A percentile compares a stretch with the other conserved stretches of the same genome.
phyloP scores from a whole-genome alignment of 2,797 vertebrate genomes.

The Momotus momota region DNA sequence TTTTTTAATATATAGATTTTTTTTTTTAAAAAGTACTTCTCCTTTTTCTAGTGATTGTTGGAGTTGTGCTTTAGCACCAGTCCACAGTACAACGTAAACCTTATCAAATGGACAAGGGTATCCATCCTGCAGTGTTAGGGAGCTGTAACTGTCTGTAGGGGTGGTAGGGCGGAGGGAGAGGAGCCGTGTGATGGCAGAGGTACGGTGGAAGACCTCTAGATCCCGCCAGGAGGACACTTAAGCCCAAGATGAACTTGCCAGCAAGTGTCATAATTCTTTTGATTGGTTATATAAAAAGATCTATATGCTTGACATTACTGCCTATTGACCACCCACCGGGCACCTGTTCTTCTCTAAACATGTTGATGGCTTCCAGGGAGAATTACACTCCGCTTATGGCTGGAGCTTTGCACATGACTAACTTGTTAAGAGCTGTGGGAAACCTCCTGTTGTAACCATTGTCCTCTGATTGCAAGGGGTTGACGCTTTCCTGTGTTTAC shows the following conservation, averaged over 20 bases:
- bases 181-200: not conserved
- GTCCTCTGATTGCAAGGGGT: not conserved
- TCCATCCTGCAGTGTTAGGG: accelerated
- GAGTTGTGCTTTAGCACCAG: not conserved
- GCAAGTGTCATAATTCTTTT: not conserved
- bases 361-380: not conserved
- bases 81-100: not conserved
- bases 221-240: not conserved
- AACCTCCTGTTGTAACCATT: not conserved
- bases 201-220: not conserved
- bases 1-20: too few relatives aligned
- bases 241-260: not conserved
- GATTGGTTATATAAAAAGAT: not conserved
- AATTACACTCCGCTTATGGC: not conserved
- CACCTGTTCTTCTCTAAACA: not conserved
- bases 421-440: not conserved
- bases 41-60: not conserved
- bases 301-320: not conserved
- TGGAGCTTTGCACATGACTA: not conserved
- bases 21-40: not conserved
- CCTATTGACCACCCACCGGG: not conserved
- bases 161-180: not conserved
- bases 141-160: not conserved
- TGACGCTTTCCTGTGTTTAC: not conserved
- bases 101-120: not conserved